A percentile compares a stretch with the other conserved stretches of the same genome.
Evolutionary conservation across 2,888 invertebrate species (phyloP).

Genomic region (Synergus gifuensis): DNA sequence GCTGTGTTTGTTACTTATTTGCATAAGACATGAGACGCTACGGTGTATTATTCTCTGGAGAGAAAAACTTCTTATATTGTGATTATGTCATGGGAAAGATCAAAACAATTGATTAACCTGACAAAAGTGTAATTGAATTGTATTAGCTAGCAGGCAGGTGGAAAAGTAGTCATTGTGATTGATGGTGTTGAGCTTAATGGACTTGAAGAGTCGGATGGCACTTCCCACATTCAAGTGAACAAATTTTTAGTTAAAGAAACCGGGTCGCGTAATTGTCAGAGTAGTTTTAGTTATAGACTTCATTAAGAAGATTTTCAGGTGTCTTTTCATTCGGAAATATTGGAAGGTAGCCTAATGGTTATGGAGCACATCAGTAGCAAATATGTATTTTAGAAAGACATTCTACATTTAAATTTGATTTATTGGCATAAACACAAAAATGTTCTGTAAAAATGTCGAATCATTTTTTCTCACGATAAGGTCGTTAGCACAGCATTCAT

Average conservation of each 20-base stretch:
- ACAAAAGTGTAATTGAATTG: slow-evolving; percentile 12
- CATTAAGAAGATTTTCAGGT: not conserved
- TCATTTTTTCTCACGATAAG: not conserved
- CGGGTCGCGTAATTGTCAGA: slow-evolving; percentile 6
- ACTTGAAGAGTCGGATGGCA: not conserved
- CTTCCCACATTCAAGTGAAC: slow-evolving; percentile 27
- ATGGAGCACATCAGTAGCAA: too few relatives aligned
- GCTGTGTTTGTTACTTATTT: slow-evolving; percentile 47
- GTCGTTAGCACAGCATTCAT: slow-evolving; percentile 30
- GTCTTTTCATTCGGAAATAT: not conserved
- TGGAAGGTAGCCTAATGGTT: not conserved
- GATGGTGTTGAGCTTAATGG: slow-evolving; percentile 18
- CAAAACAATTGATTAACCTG: slow-evolving; percentile 16
- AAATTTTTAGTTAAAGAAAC: slow-evolving; percentile 2
- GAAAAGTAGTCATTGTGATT: slow-evolving; percentile 13
- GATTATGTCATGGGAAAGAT: not conserved
- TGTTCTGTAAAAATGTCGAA: too few relatives aligned
- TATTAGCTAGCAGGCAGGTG: not conserved
- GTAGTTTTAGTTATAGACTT: not conserved
- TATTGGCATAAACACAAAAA: too few relatives aligned
- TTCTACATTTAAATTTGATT: not conserved
- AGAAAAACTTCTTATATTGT: not conserved
- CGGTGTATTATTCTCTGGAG: slow-evolving; percentile 40
- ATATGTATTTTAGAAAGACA: too few relatives aligned
- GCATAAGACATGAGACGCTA: slow-evolving; percentile 50